A percentile compares a stretch with the other conserved stretches of the same genome.
Evolutionary conservation across 2,888 invertebrate species (phyloP).

Genomic region (Brenthis hecate): DNA sequence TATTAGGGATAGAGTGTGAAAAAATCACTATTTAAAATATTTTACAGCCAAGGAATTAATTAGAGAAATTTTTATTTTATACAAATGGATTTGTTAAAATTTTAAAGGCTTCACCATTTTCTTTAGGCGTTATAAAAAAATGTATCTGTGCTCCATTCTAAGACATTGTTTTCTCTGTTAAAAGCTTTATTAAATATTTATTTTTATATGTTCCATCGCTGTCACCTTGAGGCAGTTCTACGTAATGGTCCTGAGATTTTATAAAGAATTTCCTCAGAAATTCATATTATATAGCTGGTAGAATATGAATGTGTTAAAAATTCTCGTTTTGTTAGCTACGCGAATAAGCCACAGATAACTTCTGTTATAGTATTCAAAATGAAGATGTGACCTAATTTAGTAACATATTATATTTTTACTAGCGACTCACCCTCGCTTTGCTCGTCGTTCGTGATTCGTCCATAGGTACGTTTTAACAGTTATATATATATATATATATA

Average conservation of each 20-base stretch:
- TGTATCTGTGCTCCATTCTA: conserved; percentile 2
- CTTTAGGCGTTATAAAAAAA: conserved; percentile 17
- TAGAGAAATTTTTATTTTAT: not conserved
- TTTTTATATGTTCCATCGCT: conserved; percentile 28
- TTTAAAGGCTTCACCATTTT: conserved; percentile 19
- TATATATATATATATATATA: too few species aligned
- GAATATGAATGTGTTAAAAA: conserved; percentile 15
- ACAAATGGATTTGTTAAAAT: conserved; percentile 13
- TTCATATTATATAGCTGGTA: conserved; percentile 7
- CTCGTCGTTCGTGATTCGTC: too few species aligned
- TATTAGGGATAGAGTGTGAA: too few species aligned
- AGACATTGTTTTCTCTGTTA: conserved; percentile 31
- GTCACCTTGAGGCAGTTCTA: conserved; percentile 31
- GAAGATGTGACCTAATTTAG: not conserved
- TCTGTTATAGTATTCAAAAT: not conserved
- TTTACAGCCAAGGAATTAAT: too few species aligned
- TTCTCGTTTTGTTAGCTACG: conserved; percentile 2
- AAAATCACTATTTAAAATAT: too few species aligned
- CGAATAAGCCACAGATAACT: not conserved
- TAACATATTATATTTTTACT: too few species aligned
- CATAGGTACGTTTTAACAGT: too few species aligned
- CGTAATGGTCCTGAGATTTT: conserved; percentile 23
- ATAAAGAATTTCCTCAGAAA: conserved; percentile 14
- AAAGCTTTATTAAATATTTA: conserved; percentile 38
- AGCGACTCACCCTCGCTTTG: too few species aligned